Conservation (phyloP, 2,113 vertebrate species). For the Chloebia gouldiae region DNA sequence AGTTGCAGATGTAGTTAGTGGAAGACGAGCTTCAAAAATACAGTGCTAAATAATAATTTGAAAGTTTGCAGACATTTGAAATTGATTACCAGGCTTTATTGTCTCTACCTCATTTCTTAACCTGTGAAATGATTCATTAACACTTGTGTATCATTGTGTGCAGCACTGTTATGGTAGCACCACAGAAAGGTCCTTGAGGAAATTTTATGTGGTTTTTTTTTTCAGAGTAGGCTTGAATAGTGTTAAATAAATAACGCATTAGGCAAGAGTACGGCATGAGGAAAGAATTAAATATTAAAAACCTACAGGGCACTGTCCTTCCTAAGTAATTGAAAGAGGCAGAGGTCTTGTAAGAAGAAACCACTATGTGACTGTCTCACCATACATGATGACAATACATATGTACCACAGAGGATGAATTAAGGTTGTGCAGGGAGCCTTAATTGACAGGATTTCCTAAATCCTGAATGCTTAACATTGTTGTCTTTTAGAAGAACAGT, state of each 20-base stretch:
- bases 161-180: neutral
- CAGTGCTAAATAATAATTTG: neutral
- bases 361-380: neutral
- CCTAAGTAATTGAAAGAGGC: neutral
- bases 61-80: neutral
- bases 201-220: neutral
- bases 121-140: neutral
- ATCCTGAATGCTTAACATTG: neutral
- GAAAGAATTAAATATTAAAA: constrained; percentile 32
- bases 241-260: neutral
- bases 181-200: constrained; percentile 23
- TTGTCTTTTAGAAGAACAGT: neutral
- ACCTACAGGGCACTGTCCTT: neutral
- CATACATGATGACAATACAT: neutral
- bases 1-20: neutral
- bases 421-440: neutral
- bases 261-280: neutral
- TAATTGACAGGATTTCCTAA: neutral
- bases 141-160: neutral
- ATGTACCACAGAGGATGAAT: neutral
- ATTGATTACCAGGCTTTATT: neutral
- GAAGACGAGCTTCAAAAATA: neutral
- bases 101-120: neutral
- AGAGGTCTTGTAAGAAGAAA: constrained; percentile 6
- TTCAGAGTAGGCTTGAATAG: neutral